Base-by-base conservation (phyloP, 2,113 vertebrate genomes). In the Petroica traversi region DNA sequence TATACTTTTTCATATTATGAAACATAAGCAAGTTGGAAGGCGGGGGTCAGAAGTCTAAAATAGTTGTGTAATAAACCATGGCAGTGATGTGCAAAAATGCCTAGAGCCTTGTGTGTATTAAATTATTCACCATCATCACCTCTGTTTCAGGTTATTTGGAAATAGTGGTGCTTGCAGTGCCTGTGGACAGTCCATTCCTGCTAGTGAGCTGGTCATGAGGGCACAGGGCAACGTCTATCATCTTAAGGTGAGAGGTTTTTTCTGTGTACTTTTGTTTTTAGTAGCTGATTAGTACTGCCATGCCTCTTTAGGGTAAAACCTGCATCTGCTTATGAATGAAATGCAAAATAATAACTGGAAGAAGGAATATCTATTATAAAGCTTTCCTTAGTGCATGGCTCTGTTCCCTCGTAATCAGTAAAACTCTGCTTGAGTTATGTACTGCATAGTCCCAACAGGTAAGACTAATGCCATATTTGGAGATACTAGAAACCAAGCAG, bases 161-260 rank as follows among this genome's bases (percentile, higher is more conserved):
- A 99, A 99, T 97, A 99, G 99, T 17, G 99, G 99, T 77, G 99
- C 99, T 58, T 99, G 99, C 99, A 99, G 99, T 31, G 99, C 99
- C 59, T 99, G 99, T 64, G 99, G 99, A 97, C 99, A 99, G 98
- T 99, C 99, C 72, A 99, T 99, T 95, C 99, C 99, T 95, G 99
- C 99, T 89, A 99, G 99, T 11, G 99, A 99, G 97, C 98, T 99
- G 96, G 99, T 99, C 98, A 99, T 99, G 99, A 98, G 99, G 97
- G 99, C 99, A 57, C 99, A 99, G 97, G 99, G 99, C 97, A 99
- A 99, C 45, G 99, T 99, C 95, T 99, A 99, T 98, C 99, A 99
- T 98, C 99, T 99, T 98, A 99, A 99, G 99, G 99, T 99, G 98
- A 97, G 95, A 33, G 36, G 0, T 5, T 45, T 79, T 80, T 75